phyloP scores from a whole-genome alignment of 2,113 vertebrate species.

The Psilopsiagon aurifrons region DNA sequence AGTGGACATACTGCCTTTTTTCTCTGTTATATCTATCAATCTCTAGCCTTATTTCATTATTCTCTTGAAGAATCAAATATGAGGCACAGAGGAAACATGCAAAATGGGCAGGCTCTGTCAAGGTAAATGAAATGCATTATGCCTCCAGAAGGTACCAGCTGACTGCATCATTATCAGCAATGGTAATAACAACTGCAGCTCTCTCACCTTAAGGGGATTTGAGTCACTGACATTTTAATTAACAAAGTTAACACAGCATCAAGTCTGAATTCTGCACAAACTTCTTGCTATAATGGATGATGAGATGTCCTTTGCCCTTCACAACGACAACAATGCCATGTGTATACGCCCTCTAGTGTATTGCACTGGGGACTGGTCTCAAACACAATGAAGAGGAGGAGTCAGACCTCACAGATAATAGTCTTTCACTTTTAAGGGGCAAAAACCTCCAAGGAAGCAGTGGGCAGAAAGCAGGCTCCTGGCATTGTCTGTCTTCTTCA shows the following conservation, averaged over 20 bases:
- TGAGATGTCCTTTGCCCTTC: background rate
- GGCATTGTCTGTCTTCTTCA: background rate
- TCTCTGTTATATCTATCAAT: background rate
- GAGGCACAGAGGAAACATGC: background rate
- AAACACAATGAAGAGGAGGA: background rate
- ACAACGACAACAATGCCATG: rapidly evolving
- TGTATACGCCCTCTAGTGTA: background rate
- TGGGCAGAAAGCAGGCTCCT: background rate
- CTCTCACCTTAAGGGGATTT: slow-evolving; percentile 44
- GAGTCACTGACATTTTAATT: slow-evolving; percentile 58
- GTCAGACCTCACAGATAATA: background rate
- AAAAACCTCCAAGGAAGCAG: background rate
- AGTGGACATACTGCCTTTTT: background rate
- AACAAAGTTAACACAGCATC: background rate
- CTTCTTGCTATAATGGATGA: background rate
- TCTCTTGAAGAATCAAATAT: background rate
- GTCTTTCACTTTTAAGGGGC: background rate
- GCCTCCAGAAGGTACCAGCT: background rate
- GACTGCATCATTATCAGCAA: background rate
- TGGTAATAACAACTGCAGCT: slow-evolving; percentile 3
- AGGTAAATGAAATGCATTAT: background rate
- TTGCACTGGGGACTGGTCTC: background rate
- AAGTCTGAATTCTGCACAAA: background rate
- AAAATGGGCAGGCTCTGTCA: background rate
- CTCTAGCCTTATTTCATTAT: background rate